These are phyloP conservation scores for Psix sp. DNA, from an alignment of 1,140 invertebrate genomes.

Conservation along the genomic window DNA sequence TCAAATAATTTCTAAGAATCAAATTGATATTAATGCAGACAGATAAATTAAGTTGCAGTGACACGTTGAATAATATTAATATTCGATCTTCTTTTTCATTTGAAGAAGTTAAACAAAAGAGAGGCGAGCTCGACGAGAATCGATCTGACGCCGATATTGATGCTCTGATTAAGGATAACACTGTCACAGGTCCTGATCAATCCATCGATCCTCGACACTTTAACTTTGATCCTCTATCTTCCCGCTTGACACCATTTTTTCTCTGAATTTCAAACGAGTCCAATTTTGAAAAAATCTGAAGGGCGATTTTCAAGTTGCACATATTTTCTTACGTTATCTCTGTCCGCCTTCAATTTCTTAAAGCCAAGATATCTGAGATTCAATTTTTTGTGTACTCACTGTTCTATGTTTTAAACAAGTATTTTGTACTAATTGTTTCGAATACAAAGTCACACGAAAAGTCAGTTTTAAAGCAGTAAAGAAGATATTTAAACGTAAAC, in stretches of 20 bases:
- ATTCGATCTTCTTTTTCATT: conserved; percentile 50
- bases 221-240: conserved; percentile 31
- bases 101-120: conserved; percentile 49
- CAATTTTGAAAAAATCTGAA: conserved; percentile 18
- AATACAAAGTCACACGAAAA: too few species aligned
- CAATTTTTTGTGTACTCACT: too few species aligned
- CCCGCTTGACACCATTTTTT: conserved; percentile 32
- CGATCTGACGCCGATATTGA: conserved; percentile 66
- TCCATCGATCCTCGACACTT: conserved; percentile 45
- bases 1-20: background rate
- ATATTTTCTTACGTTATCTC: too few species aligned
- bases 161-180: conserved; percentile 64
- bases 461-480: too few species aligned
- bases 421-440: too few species aligned
- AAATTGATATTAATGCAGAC: background rate
- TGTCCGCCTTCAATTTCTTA: too few species aligned
- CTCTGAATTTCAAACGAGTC: background rate
- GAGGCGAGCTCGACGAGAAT: conserved; percentile 33
- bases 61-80: conserved; percentile 29
- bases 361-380: too few species aligned
- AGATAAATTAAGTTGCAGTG: background rate
- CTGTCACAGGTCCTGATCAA: conserved; percentile 61
- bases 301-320: conserved; percentile 26
- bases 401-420: too few species aligned
- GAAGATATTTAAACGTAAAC: too few species aligned